phyloP scores from a whole-genome alignment of 2,113 vertebrate genomes.

The Coptodon bakossiorum region DNA sequence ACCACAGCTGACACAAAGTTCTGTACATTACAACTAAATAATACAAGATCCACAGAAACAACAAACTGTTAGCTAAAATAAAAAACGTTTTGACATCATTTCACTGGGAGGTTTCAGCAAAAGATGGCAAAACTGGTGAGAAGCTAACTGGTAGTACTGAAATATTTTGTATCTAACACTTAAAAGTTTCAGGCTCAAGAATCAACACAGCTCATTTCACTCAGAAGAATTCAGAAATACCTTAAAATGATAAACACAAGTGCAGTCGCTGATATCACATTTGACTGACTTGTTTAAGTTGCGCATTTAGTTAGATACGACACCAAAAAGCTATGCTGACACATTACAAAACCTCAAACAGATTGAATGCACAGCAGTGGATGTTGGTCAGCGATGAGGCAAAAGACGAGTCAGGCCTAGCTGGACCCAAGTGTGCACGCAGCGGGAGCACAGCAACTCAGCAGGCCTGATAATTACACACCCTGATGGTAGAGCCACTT shows the following conservation, averaged over 20 bases:
- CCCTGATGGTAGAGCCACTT: slow-evolving; percentile 52
- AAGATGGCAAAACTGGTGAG: neutral
- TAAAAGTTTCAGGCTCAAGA: neutral
- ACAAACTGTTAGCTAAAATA: neutral
- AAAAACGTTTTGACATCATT: neutral
- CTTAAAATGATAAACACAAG: neutral
- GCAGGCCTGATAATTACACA: slow-evolving; percentile 64
- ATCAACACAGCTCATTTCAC: neutral
- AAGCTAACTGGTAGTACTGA: neutral
- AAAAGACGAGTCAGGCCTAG: neutral
- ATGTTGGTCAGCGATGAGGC: neutral
- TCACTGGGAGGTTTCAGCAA: neutral
- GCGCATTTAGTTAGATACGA: neutral
- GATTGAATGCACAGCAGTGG: neutral
- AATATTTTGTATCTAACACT: neutral
- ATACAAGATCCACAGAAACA: neutral
- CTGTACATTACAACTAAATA: neutral
- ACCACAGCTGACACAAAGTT: neutral
- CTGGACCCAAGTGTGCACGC: slow-evolving; percentile 11
- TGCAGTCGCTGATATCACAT: neutral
- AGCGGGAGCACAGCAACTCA: slow-evolving; percentile 24
- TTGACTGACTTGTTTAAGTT: neutral
- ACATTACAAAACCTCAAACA: neutral
- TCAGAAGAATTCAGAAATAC: neutral
- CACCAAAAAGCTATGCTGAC: neutral